A percentile compares a stretch with the other conserved stretches of the same genome.
These are phyloP conservation scores for Aphis craccivora DNA, from an alignment of 1,140 invertebrate species.

Conservation along the genomic window DNA sequence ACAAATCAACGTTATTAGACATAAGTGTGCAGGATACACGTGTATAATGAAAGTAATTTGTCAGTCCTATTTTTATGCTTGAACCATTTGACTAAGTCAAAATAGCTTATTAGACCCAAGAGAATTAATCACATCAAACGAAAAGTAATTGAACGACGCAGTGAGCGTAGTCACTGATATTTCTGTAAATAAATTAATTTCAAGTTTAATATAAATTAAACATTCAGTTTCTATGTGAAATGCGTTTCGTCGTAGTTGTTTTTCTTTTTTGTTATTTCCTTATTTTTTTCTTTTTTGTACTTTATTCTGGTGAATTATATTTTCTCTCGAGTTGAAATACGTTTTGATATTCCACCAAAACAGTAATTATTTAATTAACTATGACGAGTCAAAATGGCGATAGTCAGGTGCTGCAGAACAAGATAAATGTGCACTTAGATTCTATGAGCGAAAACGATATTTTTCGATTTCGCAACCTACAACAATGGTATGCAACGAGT, in stretches of 20 bases:
- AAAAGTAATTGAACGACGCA: not conserved
- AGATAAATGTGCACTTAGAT: not conserved
- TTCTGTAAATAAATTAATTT: not conserved
- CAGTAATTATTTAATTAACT: not conserved
- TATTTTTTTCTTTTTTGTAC: not conserved
- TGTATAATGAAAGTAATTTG: constrained; percentile 13
- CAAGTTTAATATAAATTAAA: constrained; percentile 21
- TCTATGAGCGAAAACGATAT: not conserved
- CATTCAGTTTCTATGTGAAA: not conserved
- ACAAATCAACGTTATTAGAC: constrained; percentile 51
- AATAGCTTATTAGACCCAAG: constrained; percentile 33
- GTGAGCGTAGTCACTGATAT: not conserved
- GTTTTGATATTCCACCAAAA: not conserved
- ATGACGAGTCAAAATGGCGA: not conserved
- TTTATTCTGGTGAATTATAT: not conserved
- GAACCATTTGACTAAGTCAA: not conserved
- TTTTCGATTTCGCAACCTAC: not conserved
- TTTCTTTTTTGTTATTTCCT: constrained; percentile 7
- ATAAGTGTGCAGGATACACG: not conserved
- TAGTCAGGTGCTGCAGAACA: not conserved
- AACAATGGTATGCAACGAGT: not conserved
- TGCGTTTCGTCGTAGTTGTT: not conserved
- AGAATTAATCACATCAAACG: constrained; percentile 33
- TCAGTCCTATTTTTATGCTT: constrained; percentile 45
- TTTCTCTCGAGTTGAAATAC: not conserved